Conservation (phyloP, 2,113 vertebrate species). For the Polypterus senegalus region DNA sequence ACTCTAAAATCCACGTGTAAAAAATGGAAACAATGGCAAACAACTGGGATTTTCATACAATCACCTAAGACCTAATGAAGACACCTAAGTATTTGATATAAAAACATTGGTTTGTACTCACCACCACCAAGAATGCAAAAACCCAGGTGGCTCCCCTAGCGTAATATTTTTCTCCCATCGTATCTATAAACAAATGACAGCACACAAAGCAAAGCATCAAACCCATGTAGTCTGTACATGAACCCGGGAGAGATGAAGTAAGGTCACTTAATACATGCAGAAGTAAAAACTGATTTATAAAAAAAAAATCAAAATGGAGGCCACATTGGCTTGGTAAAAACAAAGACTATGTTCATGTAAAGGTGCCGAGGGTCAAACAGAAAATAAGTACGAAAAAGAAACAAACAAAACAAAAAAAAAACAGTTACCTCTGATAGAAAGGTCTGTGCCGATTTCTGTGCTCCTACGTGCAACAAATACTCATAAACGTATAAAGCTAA, state of each 20-base stretch:
- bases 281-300: slow-evolving; percentile 36
- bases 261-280: background rate
- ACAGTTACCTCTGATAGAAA: slow-evolving; percentile 86
- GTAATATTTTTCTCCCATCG: slow-evolving; percentile 97
- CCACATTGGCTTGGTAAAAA: slow-evolving; percentile 41
- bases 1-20: no score
- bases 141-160: slow-evolving; percentile 82
- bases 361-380: slow-evolving; percentile 16
- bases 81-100: no score
- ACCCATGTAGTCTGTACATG: background rate
- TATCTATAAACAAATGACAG: slow-evolving; percentile 50
- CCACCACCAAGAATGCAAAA: slow-evolving; percentile 95
- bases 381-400: slow-evolving; percentile 8
- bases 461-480: slow-evolving; percentile 92
- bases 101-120: slow-evolving; percentile 41
- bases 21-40: no score
- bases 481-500: slow-evolving; percentile 91
- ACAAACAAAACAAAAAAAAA: slow-evolving; percentile 5
- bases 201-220: background rate
- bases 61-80: no score
- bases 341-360: slow-evolving; percentile 26
- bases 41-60: no score
- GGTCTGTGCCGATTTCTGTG: slow-evolving; percentile 95
- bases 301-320: slow-evolving; percentile 60
- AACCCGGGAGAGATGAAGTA: background rate